A percentile compares a stretch with the other conserved stretches of the same genome.
These are phyloP conservation scores for Lophotriccus pileatus DNA, from an alignment of 2,797 vertebrate genomes.

Conservation along the genomic window DNA sequence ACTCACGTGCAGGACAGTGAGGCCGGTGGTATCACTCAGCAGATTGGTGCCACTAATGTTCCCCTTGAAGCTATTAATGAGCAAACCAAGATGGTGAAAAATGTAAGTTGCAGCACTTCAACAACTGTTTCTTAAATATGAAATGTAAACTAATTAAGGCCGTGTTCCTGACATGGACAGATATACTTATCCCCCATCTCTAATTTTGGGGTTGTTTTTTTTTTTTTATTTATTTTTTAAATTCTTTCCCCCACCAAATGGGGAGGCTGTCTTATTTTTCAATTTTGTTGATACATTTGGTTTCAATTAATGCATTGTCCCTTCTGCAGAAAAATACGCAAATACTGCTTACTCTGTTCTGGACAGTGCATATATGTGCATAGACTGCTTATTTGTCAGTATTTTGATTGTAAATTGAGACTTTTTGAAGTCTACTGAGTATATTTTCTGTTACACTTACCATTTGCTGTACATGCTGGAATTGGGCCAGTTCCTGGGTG, in stretches of 20 bases:
- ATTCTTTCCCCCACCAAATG: too few species aligned
- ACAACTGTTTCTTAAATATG: background rate
- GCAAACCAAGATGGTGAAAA: slow-evolving; percentile 96
- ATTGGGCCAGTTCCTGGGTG: background rate
- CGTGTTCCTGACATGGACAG: background rate
- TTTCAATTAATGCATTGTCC: background rate
- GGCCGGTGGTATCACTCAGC: slow-evolving; percentile 98
- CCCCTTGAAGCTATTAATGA: slow-evolving; percentile 92
- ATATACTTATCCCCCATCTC: fast-evolving
- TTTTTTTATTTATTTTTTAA: background rate
- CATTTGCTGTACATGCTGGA: background rate
- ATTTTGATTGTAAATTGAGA: background rate
- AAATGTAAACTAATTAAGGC: background rate
- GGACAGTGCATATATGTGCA: background rate
- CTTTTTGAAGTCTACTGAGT: background rate
- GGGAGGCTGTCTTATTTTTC: background rate
- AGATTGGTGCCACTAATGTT: slow-evolving; percentile 98
- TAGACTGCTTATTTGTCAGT: background rate
- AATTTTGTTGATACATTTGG: background rate
- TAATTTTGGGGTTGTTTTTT: background rate
- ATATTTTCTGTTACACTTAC: background rate
- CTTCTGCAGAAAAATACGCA: background rate
- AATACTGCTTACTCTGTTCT: background rate
- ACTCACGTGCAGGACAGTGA: slow-evolving; percentile 95
- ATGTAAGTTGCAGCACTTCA: slow-evolving; percentile 75